These are phyloP conservation scores for Polypedilum pembai DNA, from an alignment of 1,140 invertebrate species.

Conservation along the genomic window DNA sequence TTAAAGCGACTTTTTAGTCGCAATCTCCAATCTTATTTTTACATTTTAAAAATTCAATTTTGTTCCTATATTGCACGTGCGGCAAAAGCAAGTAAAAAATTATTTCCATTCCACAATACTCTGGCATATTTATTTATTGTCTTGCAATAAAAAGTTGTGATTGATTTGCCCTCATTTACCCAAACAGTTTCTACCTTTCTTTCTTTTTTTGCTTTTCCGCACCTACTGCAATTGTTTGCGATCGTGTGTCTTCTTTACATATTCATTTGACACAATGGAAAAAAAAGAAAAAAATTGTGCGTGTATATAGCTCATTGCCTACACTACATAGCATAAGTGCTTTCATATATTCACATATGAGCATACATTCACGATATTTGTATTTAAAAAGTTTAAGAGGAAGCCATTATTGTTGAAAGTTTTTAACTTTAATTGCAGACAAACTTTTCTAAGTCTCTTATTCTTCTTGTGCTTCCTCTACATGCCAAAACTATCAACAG, in stretches of 20 bases:
- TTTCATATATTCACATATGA: not conserved
- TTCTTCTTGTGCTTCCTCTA: too few species aligned
- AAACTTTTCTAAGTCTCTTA: too few species aligned
- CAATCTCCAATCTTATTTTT: too few species aligned
- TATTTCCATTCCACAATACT: not conserved
- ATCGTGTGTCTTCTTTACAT: constrained; percentile 5
- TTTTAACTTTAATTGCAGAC: too few species aligned
- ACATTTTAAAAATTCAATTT: too few species aligned
- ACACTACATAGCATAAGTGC: not conserved
- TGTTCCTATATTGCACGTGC: not conserved
- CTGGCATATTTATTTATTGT: constrained; percentile 20
- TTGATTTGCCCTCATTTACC: constrained; percentile 23
- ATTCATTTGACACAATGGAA: not conserved
- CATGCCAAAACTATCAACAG: too few species aligned
- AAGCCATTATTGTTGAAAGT: too few species aligned
- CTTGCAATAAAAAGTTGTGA: constrained; percentile 20
- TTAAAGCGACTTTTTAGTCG: too few species aligned
- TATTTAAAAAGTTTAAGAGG: too few species aligned
- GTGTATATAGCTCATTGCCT: too few species aligned
- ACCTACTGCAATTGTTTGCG: not conserved
- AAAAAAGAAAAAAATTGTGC: not conserved
- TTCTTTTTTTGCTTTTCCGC: not conserved
- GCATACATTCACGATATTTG: too few species aligned
- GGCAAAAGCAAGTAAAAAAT: not conserved
- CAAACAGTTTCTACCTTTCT: not conserved